These are phyloP conservation scores for Brachionichthys hirsutus DNA, from an alignment of 2,113 vertebrate species.

Conservation along the genomic window DNA sequence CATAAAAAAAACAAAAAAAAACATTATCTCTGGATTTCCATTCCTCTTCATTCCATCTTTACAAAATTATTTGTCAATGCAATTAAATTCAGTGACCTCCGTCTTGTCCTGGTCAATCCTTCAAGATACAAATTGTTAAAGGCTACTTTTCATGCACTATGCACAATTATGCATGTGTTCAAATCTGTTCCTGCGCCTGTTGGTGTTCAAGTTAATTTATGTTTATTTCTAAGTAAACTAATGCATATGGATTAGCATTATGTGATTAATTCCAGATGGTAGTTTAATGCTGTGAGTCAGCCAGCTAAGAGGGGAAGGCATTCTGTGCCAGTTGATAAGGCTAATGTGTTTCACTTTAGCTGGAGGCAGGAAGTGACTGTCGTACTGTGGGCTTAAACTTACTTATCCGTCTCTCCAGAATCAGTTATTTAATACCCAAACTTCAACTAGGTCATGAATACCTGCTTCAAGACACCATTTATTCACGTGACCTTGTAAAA, in stretches of 20 bases:
- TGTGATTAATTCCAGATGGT: conserved; percentile 53
- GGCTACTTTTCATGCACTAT: neutral
- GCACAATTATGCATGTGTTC: conserved; percentile 5
- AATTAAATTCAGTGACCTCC: neutral
- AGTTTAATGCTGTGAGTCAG: conserved; percentile 50
- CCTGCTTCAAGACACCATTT: conserved; percentile 15
- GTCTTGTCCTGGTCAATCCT: no score
- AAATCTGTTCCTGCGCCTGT: conserved; percentile 7
- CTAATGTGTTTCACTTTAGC: conserved; percentile 49
- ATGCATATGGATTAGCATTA: conserved; percentile 60
- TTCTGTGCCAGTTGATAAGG: conserved; percentile 52
- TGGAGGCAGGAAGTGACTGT: conserved; percentile 43
- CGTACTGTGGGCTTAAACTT: conserved; percentile 25
- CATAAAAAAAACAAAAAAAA: no score
- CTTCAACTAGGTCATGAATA: conserved; percentile 29
- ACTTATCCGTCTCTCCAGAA: conserved; percentile 19
- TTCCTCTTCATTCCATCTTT: neutral
- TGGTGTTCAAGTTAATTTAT: conserved; percentile 30
- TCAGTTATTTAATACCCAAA: conserved; percentile 22
- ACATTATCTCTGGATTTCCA: neutral
- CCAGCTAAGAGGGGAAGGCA: conserved; percentile 34
- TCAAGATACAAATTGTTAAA: neutral
- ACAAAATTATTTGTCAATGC: neutral
- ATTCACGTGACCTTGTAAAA: conserved; percentile 3
- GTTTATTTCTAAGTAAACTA: conserved; percentile 43